phyloP scores from a whole-genome alignment of 2,888 invertebrate species.

The Alcis repandata region DNA sequence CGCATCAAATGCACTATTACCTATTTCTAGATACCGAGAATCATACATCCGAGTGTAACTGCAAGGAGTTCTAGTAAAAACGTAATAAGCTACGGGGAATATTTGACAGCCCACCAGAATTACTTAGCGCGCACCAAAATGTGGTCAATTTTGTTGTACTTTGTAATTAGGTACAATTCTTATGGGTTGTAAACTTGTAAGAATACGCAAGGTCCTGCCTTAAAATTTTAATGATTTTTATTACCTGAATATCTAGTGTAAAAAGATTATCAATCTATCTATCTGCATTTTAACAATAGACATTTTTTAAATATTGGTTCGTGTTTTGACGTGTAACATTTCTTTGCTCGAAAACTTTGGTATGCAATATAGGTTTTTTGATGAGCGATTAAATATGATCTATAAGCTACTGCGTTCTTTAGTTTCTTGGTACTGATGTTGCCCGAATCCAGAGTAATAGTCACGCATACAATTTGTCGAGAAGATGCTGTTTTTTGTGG shows the following conservation, averaged over 20 bases:
- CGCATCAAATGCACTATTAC: slow-evolving; percentile 6
- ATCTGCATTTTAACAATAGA: too few species aligned
- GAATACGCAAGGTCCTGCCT: too few species aligned
- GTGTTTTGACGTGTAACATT: neutral
- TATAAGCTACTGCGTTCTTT: slow-evolving; percentile 12
- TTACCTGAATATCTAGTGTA: too few species aligned
- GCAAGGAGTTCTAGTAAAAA: slow-evolving; percentile 43
- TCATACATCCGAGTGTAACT: slow-evolving; percentile 26
- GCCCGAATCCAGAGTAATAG: slow-evolving; percentile 33
- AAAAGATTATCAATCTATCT: too few species aligned
- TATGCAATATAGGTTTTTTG: neutral
- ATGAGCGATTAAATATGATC: neutral
- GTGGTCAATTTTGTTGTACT: too few species aligned
- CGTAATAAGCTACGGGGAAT: slow-evolving; percentile 35
- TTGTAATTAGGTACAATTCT: too few species aligned
- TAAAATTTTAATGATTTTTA: too few species aligned
- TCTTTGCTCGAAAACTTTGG: neutral
- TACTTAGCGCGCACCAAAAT: neutral
- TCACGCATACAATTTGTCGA: slow-evolving; percentile 37
- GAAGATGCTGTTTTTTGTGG: slow-evolving; percentile 21
- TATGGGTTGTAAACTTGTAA: too few species aligned
- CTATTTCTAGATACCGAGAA: slow-evolving; percentile 39
- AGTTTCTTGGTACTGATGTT: slow-evolving; percentile 30
- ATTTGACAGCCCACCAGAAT: neutral
- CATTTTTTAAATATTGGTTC: too few species aligned